Conservation (phyloP, 2,888 invertebrate species). For the Drosophila setosimentum region DNA sequence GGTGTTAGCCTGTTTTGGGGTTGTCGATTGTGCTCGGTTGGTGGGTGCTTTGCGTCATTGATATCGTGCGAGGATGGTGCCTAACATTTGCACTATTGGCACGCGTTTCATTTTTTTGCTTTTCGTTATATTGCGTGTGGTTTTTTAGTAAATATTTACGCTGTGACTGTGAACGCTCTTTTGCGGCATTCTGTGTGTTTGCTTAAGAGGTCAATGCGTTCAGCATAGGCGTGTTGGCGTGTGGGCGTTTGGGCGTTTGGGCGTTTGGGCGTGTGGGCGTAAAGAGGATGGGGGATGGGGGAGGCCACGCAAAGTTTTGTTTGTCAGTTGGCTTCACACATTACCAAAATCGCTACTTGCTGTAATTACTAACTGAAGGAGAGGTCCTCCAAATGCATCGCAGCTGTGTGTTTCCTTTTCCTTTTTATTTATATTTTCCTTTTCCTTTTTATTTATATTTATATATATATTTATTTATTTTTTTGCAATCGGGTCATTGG, state of each 20-base stretch:
- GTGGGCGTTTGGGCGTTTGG: not conserved
- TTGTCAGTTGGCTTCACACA: slow-evolving; percentile 22
- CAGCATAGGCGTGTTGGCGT: not conserved
- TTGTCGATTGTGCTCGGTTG: not conserved
- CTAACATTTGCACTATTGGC: slow-evolving; percentile 42
- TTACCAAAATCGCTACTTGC: slow-evolving; percentile 20
- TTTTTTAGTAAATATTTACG: slow-evolving; percentile 51
- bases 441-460: not conserved
- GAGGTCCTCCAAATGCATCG: slow-evolving; percentile 39
- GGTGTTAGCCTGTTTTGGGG: slow-evolving; percentile 1
- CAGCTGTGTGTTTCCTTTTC: slow-evolving; percentile 32
- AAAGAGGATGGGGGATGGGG: not conserved
- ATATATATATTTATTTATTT: too few relatives aligned
- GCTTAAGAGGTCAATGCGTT: not conserved
- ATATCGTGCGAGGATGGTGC: slow-evolving; percentile 57
- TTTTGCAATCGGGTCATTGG: slow-evolving; percentile 61
- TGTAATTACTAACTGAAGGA: slow-evolving; percentile 38
- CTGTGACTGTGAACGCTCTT: slow-evolving; percentile 14
- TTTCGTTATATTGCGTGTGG: slow-evolving; percentile 7
- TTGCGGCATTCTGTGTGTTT: slow-evolving; percentile 21
- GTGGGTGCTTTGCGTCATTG: slow-evolving; percentile 29
- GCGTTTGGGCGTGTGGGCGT: not conserved
- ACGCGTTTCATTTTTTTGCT: slow-evolving; percentile 27
- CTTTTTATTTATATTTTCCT: not conserved
- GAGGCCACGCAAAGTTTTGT: not conserved